Evolutionary conservation across 2,113 vertebrate species (phyloP), one percentile per base, ranked within the genome.

Genomic region (Romanogobio albipinnatus): DNA sequence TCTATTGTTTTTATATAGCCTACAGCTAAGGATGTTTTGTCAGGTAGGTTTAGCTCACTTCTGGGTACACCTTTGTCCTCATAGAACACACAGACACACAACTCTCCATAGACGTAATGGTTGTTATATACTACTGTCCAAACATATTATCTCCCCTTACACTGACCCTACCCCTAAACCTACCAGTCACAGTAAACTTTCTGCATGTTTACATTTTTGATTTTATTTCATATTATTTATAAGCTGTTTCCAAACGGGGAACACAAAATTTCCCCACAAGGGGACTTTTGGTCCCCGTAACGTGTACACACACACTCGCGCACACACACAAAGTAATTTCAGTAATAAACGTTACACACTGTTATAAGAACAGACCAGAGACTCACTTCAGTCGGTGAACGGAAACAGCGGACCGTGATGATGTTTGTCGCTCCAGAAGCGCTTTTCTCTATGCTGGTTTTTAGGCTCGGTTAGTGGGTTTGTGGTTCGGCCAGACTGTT

Each of bases 361-460:
- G 53, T 56, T 22, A 56, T 22, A 56, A 56, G 17, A 56, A 22
- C 53, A 9, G 53, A 7, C 17, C 29, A 36, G 26, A 33, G 33
- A 93, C 93, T 92, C 88, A 92, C 92, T 91, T 91, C 86, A 86
- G 84, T 83, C 75, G 17, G 4, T 53, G 11, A 24, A 7, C 43
- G 14, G 39, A 24, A 24, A 47, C 43, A 43, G 66, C 58, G 83
- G 51, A 39, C 51, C 36, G 33, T 49, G 45, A 9, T 64, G 45
- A 47, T 24, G 43, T 10, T 19, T 24, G n/a, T 61, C 29, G 15
- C 56, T 45, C 39, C 56, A 53, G 13, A 51, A 9, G 73, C n/a
- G 6, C 29, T 62, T 51, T 73, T 22, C 22, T 75, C 19, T 58
- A 9, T 17, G 51, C 17, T n/a, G 56, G 13, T 14, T 14, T 1